Base-by-base conservation (phyloP, 1,140 invertebrate genomes). In the Euglossa dilemma region DNA sequence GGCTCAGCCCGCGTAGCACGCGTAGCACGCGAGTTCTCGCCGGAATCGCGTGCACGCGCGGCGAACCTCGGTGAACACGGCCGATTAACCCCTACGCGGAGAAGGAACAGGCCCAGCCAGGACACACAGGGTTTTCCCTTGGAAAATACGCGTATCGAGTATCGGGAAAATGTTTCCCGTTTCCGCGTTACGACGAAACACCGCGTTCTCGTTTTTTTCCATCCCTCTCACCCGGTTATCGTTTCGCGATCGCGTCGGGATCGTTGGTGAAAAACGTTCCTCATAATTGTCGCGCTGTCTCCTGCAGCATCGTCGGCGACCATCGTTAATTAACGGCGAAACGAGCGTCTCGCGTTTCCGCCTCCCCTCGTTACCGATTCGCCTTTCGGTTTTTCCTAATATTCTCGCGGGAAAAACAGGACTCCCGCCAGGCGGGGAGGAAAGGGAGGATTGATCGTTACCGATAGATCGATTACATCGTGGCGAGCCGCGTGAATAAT, bases 161-260 rank as follows among this genome's bases (percentile, higher is more conserved):
- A 61, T 76, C 56, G 82, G 67, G 52, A 12, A 70, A 80, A 80
- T 82, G 76, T 84, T 70, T 69, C 83, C 36, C 79, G 83, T 74
- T 87, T 77, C 36, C 69, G 50, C 25, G 75, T 69, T 66, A 66
- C 75, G 69, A 78, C 72, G 59, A 69, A 87, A 84, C 78, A 76
- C 47, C 25, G 57, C 20, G 23, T 25, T 45, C 47, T 67, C 56
- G 28, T 52, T 75, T 63, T 69, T 50, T 66, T 9, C 20, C 36
- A 12, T 3, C 16, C 43, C 36, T 20, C 25, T 54, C 11, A 18
- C n/a, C 14, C 12, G 14, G 45, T 43, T 61, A 52, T 23, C 52
- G n/a, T 52, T 57, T 67, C 16, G 6, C 45, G 50, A 70, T 75
- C 59, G 64, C 54, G n/a, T 6, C 20, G 47, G 66, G 8, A 80